Base-by-base conservation (phyloP, 2,113 vertebrate species). In the Rousettus leschenaultii region DNA sequence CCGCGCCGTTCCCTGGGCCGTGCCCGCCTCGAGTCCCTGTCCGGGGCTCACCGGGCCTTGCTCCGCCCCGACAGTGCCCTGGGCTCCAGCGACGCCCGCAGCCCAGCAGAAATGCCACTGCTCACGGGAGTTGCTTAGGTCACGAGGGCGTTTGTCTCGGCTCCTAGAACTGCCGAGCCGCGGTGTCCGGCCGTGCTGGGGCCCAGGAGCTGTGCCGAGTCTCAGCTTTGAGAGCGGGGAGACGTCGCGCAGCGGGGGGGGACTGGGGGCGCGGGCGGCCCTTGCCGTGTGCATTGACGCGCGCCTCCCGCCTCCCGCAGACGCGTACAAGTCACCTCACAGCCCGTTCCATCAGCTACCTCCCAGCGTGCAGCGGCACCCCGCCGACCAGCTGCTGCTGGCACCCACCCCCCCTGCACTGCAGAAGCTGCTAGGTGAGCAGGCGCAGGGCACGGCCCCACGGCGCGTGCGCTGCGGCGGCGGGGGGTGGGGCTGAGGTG, bases 321-420 rank as follows among this genome's bases (percentile, higher is more conserved):
- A 99, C 98, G 98, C 98, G 57, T 99, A 99, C 99, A 99, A 99
- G 98, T 99, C 99, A 98, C 99, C 99, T 99, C 99, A 99, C 95
- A 99, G 99, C 98, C 99, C 99, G 7, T 99, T 99, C 98, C 99
- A 99, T 98, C 99, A 99, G 99, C 99, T 99, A 99, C 99, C 99
- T 99, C 99, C 99, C 40, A 99, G 99, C 98, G 99, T 99, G 97
- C 99, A 99, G 97, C 99, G 99, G 98, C 99, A 99, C 97, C 98
- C 99, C 48, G 98, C 99, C 6, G 99, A 98, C 98, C 99, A 99
- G 96, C 99, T 99, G 97, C 98, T 99, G 98, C 98, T 99, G 97
- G 98, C 99, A n/a, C 98, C 99, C 15, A 99, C 99, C 96, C 99
- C 99, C 1, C 99, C 99, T 22, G 99, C 99, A 95, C 99, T 99